Base-by-base conservation (phyloP, 2,888 invertebrate genomes). In the Rhagium mordax region DNA sequence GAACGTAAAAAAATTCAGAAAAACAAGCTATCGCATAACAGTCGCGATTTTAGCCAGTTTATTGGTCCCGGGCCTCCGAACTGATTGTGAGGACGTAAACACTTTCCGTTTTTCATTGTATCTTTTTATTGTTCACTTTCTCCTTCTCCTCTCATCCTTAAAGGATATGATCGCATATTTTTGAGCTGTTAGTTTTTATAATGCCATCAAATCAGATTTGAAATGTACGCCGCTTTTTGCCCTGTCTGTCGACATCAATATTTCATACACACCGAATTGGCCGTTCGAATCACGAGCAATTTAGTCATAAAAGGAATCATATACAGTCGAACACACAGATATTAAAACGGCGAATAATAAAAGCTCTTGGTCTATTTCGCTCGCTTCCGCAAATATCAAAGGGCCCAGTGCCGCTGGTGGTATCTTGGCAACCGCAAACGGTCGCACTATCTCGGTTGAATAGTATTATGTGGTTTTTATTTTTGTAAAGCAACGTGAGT, bases 31-130 rank as follows among this genome's bases (percentile, higher is more conserved):
- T 69, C 59, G 65, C 53, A 21, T 16, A 49, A 49, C 64, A 24
- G 49, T 61, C 62, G 62, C 61, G 67, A 67, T 67, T 55, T 67
- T 47, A 67, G 51, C 55, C 67, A 55, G 29, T 62, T 72, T 72
- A 72, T 72, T 68, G 67, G 55, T 51, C 61, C 53, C 67, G 55
- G 57, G 15, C 16, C 57, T 59, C 59, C 33, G 8, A 29, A 20
- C 59, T 59, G 59, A 74, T 79, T 73, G 74, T 72, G 77, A 75
- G 74, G 72, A 76, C 74, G 78, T 78, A 79, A 81, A 78, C 79
- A 80, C 72, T 78, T 78, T 79, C 69, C 76, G 78, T 78, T 76
- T 74, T 74, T 75, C 79, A 78, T 80, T 80, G 75, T 78, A 80
- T 73, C 74, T 73, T 79, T 80, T 59, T 59, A 78, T 77, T 72